Evolutionary conservation across 2,888 invertebrate species (phyloP).

Genomic region (Sesia bembeciformis): DNA sequence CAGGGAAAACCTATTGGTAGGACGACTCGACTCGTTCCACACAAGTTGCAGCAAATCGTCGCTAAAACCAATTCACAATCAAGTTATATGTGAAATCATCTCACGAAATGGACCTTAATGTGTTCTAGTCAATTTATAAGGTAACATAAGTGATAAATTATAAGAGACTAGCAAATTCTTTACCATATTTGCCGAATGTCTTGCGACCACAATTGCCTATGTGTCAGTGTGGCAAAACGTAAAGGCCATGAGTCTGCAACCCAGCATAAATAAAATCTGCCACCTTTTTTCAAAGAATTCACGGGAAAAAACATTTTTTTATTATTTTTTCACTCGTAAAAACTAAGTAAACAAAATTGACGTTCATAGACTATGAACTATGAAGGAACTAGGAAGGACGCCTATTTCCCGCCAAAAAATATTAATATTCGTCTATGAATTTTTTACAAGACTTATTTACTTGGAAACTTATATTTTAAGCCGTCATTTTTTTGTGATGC

Average conservation of each 20-base stretch:
- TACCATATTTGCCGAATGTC: constrained; percentile 58
- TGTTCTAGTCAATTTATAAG: background rate
- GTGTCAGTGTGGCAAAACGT: constrained; percentile 48
- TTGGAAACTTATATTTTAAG: too few relatives aligned
- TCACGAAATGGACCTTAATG: background rate
- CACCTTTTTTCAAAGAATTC: constrained; percentile 49
- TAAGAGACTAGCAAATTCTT: background rate
- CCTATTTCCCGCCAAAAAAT: too few relatives aligned
- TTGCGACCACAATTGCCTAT: constrained; percentile 51
- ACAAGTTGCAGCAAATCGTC: constrained; percentile 49
- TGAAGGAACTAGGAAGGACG: too few relatives aligned
- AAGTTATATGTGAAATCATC: background rate
- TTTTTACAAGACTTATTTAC: too few relatives aligned
- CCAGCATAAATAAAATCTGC: constrained; percentile 62
- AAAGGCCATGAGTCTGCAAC: constrained; percentile 63
- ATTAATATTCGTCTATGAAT: too few relatives aligned
- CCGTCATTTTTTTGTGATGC: too few relatives aligned
- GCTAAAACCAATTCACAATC: constrained; percentile 25
- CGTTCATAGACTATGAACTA: too few relatives aligned
- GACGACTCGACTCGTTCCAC: constrained; percentile 50
- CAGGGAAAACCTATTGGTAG: constrained; percentile 49
- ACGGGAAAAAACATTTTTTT: constrained; percentile 54
- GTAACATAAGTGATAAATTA: too few relatives aligned
- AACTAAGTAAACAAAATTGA: too few relatives aligned
- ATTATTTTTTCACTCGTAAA: constrained; percentile 2